Conservation (phyloP, 2,113 vertebrate species). For the Vicugna pacos region DNA sequence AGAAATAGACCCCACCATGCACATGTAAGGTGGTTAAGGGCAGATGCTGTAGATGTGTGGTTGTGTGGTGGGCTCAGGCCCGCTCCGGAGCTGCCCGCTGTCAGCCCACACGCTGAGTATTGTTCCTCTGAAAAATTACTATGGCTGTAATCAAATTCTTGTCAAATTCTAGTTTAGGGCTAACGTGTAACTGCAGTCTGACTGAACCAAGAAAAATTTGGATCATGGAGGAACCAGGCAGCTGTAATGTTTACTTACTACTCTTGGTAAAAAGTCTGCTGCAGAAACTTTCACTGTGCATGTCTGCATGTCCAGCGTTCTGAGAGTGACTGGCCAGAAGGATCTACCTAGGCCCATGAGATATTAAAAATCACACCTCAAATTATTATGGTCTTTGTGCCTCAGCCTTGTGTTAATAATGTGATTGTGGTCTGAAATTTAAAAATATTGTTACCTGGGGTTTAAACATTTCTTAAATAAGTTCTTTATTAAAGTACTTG, state of each 20-base stretch:
- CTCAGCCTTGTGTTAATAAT: neutral
- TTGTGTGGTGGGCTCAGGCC: neutral
- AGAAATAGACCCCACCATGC: neutral
- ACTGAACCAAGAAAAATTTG: neutral
- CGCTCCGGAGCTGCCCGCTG: neutral
- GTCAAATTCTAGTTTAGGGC: neutral
- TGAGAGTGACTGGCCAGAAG: neutral
- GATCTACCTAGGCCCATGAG: neutral
- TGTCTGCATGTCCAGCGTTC: neutral
- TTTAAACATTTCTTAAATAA: neutral
- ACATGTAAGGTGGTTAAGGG: neutral
- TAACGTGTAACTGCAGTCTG: neutral
- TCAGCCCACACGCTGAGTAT: neutral
- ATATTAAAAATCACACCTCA: conserved; percentile 30
- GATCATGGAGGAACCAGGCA: neutral
- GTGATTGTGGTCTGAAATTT: conserved; percentile 1
- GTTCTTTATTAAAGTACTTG: neutral
- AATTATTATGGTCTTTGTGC: neutral
- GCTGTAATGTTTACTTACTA: neutral
- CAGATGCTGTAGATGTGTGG: too few species aligned
- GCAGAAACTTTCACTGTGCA: neutral
- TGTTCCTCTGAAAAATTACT: neutral
- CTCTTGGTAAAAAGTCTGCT: neutral
- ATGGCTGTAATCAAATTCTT: neutral
- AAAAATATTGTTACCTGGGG: neutral